Percentiles rank a stretch among this genome's conserved stretches.
Conservation (phyloP, 2,797 vertebrate genomes). For the Tolypeutes matacus region DNA sequence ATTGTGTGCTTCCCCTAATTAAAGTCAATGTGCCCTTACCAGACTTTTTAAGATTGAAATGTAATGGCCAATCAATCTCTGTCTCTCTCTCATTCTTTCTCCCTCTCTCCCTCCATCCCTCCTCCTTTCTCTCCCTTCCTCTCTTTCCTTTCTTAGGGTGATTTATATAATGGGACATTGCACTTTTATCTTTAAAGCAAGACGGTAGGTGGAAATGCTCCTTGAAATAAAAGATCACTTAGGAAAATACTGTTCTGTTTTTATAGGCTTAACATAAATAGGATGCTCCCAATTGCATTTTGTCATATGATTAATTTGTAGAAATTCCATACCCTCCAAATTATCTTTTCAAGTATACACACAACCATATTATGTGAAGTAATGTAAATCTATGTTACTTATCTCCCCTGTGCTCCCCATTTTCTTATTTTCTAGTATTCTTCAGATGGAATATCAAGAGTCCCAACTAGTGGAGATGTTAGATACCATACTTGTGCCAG, state of each 20-base stretch:
- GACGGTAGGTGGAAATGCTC: neutral
- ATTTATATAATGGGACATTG: neutral
- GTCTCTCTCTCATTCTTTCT: neutral
- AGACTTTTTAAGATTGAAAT: neutral
- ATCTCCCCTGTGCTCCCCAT: neutral
- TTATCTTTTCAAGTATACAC: neutral
- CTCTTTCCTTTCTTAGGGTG: neutral
- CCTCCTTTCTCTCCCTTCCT: neutral
- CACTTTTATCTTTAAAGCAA: neutral
- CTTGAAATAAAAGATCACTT: conserved; percentile 10
- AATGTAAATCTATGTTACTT: neutral
- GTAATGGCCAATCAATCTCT: neutral
- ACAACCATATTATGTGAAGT: neutral
- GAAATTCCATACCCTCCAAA: conserved; percentile 23
- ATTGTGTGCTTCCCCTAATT: neutral
- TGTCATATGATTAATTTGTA: neutral
- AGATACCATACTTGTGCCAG: neutral
- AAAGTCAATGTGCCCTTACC: neutral
- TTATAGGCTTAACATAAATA: neutral
- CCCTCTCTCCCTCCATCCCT: neutral
- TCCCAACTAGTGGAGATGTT: neutral
- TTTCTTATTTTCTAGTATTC: neutral
- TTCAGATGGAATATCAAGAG: neutral
- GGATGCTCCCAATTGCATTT: neutral
- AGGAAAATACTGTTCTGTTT: neutral